Conservation (phyloP, 2,888 invertebrate species). For the Trissolcus japonicus region DNA sequence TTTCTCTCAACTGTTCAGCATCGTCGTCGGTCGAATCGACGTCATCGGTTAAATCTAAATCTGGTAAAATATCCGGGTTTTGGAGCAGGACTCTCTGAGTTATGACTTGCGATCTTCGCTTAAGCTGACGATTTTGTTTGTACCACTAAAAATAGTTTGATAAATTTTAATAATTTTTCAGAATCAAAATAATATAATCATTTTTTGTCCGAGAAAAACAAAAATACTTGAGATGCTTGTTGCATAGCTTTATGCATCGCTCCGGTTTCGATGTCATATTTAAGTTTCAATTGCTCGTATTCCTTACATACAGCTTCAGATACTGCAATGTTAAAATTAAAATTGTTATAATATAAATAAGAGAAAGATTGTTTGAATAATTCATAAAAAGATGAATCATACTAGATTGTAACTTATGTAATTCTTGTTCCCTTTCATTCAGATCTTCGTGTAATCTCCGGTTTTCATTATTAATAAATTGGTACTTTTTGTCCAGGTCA, state of each 20-base stretch:
- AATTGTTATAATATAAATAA: too few species aligned
- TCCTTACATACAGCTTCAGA: slow-evolving; percentile 85
- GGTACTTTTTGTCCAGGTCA: slow-evolving; percentile 81
- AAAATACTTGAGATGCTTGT: slow-evolving; percentile 78
- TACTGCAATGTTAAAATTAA: slow-evolving; percentile 71
- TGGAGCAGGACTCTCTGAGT: slow-evolving; percentile 79
- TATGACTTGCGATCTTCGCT: slow-evolving; percentile 82
- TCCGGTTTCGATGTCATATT: slow-evolving; percentile 84
- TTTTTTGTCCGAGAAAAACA: neutral
- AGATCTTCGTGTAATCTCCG: slow-evolving; percentile 80
- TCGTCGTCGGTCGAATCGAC: slow-evolving; percentile 77
- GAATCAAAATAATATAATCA: neutral
- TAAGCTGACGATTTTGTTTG: slow-evolving; percentile 85
- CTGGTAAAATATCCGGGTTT: slow-evolving; percentile 78
- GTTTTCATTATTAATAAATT: slow-evolving; percentile 80
- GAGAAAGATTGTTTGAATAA: neutral
- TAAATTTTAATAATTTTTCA: neutral
- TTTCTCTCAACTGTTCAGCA: slow-evolving; percentile 83
- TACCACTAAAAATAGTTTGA: slow-evolving; percentile 80
- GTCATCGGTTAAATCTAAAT: slow-evolving; percentile 69
- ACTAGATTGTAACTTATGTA: slow-evolving; percentile 77
- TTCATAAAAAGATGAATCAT: neutral
- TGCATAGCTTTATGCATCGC: slow-evolving; percentile 86
- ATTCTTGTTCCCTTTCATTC: slow-evolving; percentile 81
- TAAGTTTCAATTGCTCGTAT: slow-evolving; percentile 85